Conservation (phyloP, 2,888 invertebrate genomes). For the Eupeodes latifasciatus region DNA sequence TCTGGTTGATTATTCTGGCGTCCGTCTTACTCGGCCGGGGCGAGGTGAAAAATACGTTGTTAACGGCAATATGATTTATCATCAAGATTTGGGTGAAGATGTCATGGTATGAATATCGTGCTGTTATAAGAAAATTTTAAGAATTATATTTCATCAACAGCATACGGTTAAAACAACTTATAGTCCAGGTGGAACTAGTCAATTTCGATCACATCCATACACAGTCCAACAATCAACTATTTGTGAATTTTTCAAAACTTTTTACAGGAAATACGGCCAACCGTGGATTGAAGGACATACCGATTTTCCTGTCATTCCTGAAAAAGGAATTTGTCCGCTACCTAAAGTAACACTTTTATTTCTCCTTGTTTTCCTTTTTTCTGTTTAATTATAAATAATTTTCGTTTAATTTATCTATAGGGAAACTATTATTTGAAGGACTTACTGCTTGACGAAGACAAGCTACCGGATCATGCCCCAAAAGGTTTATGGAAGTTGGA, state of each 20-base stretch:
- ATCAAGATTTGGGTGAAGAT: background rate
- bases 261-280: constrained; percentile 21
- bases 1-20: background rate
- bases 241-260: constrained; percentile 17
- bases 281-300: constrained; percentile 11
- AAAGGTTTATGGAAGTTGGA: constrained; percentile 20
- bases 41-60: constrained; percentile 5
- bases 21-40: background rate
- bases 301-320: constrained; percentile 3
- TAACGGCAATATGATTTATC: constrained; percentile 1
- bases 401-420: background rate
- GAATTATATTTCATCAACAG: background rate
- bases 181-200: background rate
- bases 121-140: background rate
- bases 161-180: constrained; percentile 5
- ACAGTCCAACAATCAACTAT: constrained; percentile 6
- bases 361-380: background rate
- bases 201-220: constrained; percentile 18
- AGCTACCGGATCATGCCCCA: constrained; percentile 14
- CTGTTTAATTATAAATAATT: background rate
- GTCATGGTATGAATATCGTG: background rate
- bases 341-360: background rate
- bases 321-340: constrained; percentile 28
- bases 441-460: background rate
- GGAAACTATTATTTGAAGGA: constrained; percentile 9